Evolutionary conservation across 2,113 vertebrate genomes (phyloP).

Genomic region (Epinephelus moara): DNA sequence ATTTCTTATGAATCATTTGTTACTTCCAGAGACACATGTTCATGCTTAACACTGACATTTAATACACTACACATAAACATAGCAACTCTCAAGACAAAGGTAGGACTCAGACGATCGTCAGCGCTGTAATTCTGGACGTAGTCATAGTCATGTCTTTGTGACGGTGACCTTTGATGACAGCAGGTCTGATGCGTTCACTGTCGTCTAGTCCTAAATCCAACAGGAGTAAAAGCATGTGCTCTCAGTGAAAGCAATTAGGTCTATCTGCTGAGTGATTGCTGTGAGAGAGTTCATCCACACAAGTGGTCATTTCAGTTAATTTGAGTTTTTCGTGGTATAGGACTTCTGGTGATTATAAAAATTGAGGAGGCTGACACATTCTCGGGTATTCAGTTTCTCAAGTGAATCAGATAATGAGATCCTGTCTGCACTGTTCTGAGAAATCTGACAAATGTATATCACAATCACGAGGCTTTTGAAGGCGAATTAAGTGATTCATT

Average conservation of each 20-base stretch:
- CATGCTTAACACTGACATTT: neutral
- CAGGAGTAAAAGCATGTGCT: constrained; percentile 40
- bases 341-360: constrained; percentile 54
- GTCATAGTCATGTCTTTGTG: constrained; percentile 53
- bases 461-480: constrained; percentile 37
- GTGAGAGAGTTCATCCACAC: constrained; percentile 39
- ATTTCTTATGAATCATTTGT: neutral
- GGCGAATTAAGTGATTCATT: constrained; percentile 61
- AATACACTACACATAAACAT: neutral
- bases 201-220: constrained; percentile 26
- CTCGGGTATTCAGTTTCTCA: constrained; percentile 55
- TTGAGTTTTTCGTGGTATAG: constrained; percentile 37
- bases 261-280: constrained; percentile 41
- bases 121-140: constrained; percentile 31
- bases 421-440: constrained; percentile 42
- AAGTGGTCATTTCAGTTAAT: constrained; percentile 39
- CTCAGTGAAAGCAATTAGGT: constrained; percentile 55
- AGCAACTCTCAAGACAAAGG: neutral
- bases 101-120: constrained; percentile 37
- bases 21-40: neutral
- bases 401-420: constrained; percentile 72
- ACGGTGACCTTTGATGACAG: constrained; percentile 50
- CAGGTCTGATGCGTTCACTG: constrained; percentile 49
- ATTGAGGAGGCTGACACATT: constrained; percentile 64
- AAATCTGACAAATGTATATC: constrained; percentile 58